phyloP scores from a whole-genome alignment of 2,888 invertebrate species.

The Protula sp. region DNA sequence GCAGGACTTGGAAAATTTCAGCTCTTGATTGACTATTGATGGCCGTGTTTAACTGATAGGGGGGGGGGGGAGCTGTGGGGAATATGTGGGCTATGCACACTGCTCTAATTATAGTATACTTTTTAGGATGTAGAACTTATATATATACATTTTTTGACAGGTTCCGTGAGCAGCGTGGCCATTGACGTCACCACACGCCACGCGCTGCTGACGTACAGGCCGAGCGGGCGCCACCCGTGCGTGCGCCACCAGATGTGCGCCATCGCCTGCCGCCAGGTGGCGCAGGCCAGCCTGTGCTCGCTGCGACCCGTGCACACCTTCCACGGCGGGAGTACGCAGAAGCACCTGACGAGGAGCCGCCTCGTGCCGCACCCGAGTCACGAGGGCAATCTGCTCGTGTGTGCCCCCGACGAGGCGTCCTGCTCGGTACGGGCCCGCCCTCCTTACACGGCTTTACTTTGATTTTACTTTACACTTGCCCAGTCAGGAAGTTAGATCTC shows the following conservation, averaged over 20 bases:
- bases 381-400: slow-evolving; percentile 59
- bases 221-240: slow-evolving; percentile 59
- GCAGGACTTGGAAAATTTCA: too few species aligned
- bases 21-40: too few species aligned
- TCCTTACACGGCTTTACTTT: too few species aligned
- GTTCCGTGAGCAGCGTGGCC: slow-evolving; percentile 65
- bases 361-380: slow-evolving; percentile 61
- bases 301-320: slow-evolving; percentile 51
- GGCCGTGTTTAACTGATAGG: too few species aligned
- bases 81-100: too few species aligned
- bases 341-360: slow-evolving; percentile 65
- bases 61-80: too few species aligned
- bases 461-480: too few species aligned
- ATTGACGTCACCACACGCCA: slow-evolving; percentile 65
- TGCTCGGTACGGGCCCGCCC: too few species aligned
- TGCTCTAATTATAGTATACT: too few species aligned
- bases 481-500: too few species aligned
- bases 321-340: slow-evolving; percentile 65
- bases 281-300: slow-evolving; percentile 21
- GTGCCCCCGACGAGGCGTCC: slow-evolving; percentile 69
- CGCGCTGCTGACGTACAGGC: slow-evolving; percentile 68
- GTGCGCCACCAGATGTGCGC: slow-evolving; percentile 41
- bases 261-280: not conserved
- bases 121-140: too few species aligned
- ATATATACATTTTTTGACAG: slow-evolving; percentile 21